Evolutionary conservation across 2,888 invertebrate genomes (phyloP), one percentile per base, ranked within the genome.

Genomic region (Lydus trimaculatus): DNA sequence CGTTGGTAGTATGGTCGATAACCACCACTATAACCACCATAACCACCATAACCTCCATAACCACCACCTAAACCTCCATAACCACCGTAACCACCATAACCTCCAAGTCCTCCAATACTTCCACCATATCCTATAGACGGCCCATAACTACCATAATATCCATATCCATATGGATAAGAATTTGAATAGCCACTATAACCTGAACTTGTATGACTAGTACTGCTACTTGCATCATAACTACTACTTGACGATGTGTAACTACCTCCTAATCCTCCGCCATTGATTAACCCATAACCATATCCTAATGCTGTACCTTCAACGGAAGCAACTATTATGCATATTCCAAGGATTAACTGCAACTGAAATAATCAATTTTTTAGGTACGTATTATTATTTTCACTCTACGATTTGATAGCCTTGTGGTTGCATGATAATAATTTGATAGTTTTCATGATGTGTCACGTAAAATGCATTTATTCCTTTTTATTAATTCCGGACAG

Each of bases 261-360:
- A 52, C 52, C 52, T 52, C 52, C 52, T 52, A 52, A 25, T 13
- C 52, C 52, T 11, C 11, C 25, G 11, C 52, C 25, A 20, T 20
- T 20, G 9, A 20, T 9, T 15, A 52, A 52, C 0, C 69, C 69
- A 62, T 69, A 69, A 36, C 64, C 68, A 20, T 61, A 31, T 23
- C 64, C 64, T 63, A 48, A 31, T 9, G 56, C 52, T 17, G 63
- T 60, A 31, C 60, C 60, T 20, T 48, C 63, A 48, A 60, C 33
- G 25, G 52, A 31, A 1, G 23, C 13, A 36, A 58, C 39, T 8
- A 23, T 31, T 28, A 33, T 58, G 39, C 31, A 31, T 20, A 69
- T 23, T 33, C 59, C 48, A 58, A 65, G 28, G n/a, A 60, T 31
- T 28, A 63, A 48, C 61, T 61, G 61, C 13, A 61, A 33, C 61